These are phyloP conservation scores for Druon quercuslanigerum DNA, from an alignment of 1,140 invertebrate genomes.

Conservation along the genomic window DNA sequence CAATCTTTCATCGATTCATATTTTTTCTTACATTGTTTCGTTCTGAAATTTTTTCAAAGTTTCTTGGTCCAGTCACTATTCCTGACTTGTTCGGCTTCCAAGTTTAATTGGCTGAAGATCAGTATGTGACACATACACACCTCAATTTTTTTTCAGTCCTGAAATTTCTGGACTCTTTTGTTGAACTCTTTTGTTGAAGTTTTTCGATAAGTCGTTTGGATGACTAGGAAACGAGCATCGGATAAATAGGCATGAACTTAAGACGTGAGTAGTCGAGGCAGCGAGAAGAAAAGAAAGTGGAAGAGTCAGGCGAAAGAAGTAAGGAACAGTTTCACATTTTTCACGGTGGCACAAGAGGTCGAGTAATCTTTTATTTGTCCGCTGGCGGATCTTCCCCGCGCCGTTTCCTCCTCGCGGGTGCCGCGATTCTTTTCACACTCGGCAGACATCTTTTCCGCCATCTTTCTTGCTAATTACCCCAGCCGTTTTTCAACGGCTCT, in stretches of 20 bases:
- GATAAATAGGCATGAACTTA: conserved; percentile 1
- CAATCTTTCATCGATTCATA: too few species aligned
- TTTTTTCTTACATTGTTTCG: too few species aligned
- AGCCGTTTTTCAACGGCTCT: conserved; percentile 54
- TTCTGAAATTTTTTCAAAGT: too few species aligned
- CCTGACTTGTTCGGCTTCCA: too few species aligned
- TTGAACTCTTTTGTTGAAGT: conserved; percentile 3
- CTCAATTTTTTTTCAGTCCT: too few species aligned
- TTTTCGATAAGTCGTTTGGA: not conserved
- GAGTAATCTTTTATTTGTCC: conserved; percentile 58
- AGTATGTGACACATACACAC: too few species aligned
- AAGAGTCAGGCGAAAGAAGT: conserved; percentile 24
- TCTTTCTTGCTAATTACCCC: conserved; percentile 64
- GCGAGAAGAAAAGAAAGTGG: conserved; percentile 34
- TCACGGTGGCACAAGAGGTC: conserved; percentile 30
- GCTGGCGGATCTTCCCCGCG: conserved; percentile 44
- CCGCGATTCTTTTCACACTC: conserved; percentile 58
- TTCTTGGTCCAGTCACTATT: too few species aligned
- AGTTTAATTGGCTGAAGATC: too few species aligned
- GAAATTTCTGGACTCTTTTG: not conserved
- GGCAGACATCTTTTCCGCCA: conserved; percentile 54
- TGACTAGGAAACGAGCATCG: not conserved
- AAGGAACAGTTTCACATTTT: conserved; percentile 14
- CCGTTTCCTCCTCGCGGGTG: conserved; percentile 35
- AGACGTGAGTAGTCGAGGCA: not conserved